Percentiles rank a stretch among this genome's conserved stretches.
phyloP scores from a whole-genome alignment of 64 coral and sea anemone species.

The Montipora cactus region DNA sequence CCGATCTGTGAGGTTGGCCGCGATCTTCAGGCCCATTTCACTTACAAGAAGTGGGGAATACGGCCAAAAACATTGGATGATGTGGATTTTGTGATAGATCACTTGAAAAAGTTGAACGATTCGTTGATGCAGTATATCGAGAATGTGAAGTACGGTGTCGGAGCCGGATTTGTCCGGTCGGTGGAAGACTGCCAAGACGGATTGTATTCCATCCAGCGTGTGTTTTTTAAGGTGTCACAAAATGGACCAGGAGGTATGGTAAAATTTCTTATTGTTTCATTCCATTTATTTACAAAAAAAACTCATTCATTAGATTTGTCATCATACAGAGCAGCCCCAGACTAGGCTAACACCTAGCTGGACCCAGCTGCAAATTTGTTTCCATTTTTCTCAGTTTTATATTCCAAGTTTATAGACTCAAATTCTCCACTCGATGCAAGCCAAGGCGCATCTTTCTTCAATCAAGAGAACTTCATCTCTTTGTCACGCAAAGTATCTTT shows the following conservation, averaged over 20 bases:
- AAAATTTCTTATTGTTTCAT: too few species aligned
- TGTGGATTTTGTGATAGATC: conserved; percentile 79
- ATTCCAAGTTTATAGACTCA: too few species aligned
- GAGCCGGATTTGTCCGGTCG: conserved; percentile 87
- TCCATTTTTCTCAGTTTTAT: too few species aligned
- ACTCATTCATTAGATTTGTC: too few species aligned
- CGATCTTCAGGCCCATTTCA: conserved; percentile 85
- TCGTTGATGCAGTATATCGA: conserved; percentile 83
- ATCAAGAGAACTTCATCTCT: too few species aligned
- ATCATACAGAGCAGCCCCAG: too few species aligned
- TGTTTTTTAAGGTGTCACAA: conserved; percentile 45
- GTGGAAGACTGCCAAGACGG: conserved; percentile 85
- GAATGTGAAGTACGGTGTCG: conserved; percentile 85
- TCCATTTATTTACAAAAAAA: too few species aligned
- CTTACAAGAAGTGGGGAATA: conserved; percentile 44
- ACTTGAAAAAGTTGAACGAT: conserved; percentile 67
- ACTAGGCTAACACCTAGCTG: too few species aligned
- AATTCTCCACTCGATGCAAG: too few species aligned
- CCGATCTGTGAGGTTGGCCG: conserved; percentile 78
- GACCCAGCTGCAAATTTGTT: too few species aligned
- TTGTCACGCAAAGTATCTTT: too few species aligned
- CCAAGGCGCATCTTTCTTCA: too few species aligned
- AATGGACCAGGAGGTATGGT: conserved; percentile 70
- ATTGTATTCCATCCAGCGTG: conserved; percentile 72
- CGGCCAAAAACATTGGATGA: conserved; percentile 73